Base-by-base conservation (phyloP, 2,888 invertebrate genomes). In the Octonoba sinensis region DNA sequence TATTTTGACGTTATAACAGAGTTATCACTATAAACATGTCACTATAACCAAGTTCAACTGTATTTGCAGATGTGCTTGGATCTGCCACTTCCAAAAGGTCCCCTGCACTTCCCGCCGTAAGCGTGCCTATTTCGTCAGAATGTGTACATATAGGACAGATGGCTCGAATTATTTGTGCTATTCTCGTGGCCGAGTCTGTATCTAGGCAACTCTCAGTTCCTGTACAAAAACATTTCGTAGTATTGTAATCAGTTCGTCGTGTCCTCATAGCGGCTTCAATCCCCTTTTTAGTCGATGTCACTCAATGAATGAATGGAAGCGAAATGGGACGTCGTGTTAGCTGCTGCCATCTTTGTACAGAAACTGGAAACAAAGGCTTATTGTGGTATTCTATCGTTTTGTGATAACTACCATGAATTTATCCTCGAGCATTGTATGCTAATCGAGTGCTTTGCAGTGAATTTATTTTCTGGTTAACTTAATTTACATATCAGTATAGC, bases 171-270 rank as follows among this genome's bases (percentile, higher is more conserved):
- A 59, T 64, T 57, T 62, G 24, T 22, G 62, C 69, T 64, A 36
- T 36, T 62, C 64, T 70, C 49, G 64, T 65, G 54, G 70, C 49
- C 24, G 54, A 69, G 56, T 62, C 62, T 51, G 27, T 36, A 36
- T 36, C 54, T 75, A 77, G 76, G 76, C 70, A 67, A 70, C 62
- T 56, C 64, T 70, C 77, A 77, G 77, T 77, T 77, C 77, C 77
- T 77, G 77, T 77, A 67, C 59, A 76, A 60, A 27, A 62, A 73
- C 73, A 56, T 51, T 36, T 65, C 18, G 44, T 73, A 73, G 73
- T 64, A 64, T 20, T 56, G 59, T 16, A 69, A 44, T 59, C 24
- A 62, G 72, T 72, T 22, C 22, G 24, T 72, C 59, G 72, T 36
- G 36, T 72, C 59, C 49, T 47, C 13, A 16, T 72, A 62, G 72